A percentile compares a stretch with the other conserved stretches of the same genome.
Conservation (phyloP, 2,113 vertebrate genomes). For the Anoplopoma fimbria region DNA sequence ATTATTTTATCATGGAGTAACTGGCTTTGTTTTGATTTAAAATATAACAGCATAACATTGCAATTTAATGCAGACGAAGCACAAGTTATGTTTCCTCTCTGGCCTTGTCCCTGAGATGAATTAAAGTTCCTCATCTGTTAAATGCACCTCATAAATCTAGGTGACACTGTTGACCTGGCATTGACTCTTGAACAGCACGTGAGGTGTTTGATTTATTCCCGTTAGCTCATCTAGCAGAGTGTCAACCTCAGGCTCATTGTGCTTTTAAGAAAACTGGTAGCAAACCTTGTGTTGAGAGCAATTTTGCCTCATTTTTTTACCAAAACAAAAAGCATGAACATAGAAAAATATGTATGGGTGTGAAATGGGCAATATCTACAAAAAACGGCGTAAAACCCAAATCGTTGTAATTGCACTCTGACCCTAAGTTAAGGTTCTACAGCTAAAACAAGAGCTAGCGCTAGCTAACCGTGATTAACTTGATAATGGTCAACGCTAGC, state of each 20-base stretch:
- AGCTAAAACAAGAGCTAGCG: no score
- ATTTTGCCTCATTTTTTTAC: no score
- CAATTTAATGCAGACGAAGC: background rate
- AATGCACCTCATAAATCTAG: slow-evolving; percentile 7
- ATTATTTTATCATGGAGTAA: background rate
- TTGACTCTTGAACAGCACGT: background rate
- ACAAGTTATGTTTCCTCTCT: background rate
- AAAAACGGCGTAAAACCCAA: no score
- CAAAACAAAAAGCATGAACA: no score
- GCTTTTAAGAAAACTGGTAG: no score
- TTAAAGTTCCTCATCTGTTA: background rate
- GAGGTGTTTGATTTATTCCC: background rate
- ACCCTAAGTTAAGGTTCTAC: no score
- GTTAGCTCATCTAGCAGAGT: background rate
- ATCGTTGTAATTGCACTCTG: no score
- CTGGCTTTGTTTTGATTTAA: background rate
- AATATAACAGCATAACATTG: background rate
- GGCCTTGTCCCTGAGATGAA: background rate
- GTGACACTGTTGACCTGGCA: background rate
- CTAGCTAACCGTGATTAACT: no score
- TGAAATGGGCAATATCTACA: no score
- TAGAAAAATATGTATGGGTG: no score
- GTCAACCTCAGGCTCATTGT: background rate
- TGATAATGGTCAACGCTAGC: no score
- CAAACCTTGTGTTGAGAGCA: no score